Conservation (phyloP, 1,140 invertebrate genomes). For the Marisa cornuarietis region DNA sequence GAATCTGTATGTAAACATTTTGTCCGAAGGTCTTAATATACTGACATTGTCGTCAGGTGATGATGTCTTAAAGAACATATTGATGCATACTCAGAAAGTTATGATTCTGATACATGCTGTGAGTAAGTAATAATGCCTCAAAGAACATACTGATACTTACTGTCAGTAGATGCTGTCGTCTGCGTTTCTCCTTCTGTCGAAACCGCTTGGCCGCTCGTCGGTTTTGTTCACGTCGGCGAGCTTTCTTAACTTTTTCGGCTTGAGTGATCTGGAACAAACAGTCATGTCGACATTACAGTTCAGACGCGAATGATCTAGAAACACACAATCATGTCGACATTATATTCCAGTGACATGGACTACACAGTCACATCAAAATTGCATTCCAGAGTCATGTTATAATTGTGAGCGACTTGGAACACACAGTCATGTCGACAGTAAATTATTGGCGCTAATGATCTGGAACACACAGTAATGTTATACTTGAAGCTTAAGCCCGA, state of each 20-base stretch:
- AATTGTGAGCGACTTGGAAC: too few relatives aligned
- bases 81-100: too few relatives aligned
- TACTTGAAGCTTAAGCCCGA: too few relatives aligned
- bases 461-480: too few relatives aligned
- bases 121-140: not conserved
- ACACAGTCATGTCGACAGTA: too few relatives aligned
- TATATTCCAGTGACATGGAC: not conserved
- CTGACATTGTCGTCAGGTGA: too few relatives aligned
- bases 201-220: conserved; percentile 9
- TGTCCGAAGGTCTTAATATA: too few relatives aligned
- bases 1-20: too few relatives aligned
- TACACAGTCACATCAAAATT: not conserved
- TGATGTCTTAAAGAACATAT: too few relatives aligned
- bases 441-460: too few relatives aligned
- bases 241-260: conserved; percentile 1
- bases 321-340: not conserved
- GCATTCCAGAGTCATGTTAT: too few relatives aligned
- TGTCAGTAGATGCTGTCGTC: not conserved
- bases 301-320: not conserved
- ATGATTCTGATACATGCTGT: too few relatives aligned
- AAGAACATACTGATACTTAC: not conserved
- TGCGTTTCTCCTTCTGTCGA: conserved; percentile 13
- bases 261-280: not conserved
- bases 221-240: conserved; percentile 13
- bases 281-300: not conserved